These are phyloP conservation scores for Drosophila sp. DNA, from an alignment of 1,140 invertebrate genomes.

Conservation along the genomic window DNA sequence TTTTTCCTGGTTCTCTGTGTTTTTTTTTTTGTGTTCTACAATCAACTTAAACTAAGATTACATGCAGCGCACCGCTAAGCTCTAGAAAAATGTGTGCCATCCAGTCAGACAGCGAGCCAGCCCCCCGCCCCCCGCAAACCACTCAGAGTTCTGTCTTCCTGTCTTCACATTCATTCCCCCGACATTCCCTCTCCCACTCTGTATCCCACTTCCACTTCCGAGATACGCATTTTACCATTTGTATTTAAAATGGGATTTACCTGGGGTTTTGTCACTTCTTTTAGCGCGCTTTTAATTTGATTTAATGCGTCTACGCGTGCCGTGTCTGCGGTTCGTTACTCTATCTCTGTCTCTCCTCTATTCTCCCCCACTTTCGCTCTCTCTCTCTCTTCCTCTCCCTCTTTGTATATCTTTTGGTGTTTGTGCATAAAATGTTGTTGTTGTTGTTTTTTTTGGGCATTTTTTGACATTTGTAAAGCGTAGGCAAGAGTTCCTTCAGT, in stretches of 20 bases:
- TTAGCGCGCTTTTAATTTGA: constrained; percentile 79
- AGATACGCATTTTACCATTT: constrained; percentile 64
- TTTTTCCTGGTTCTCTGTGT: not conserved
- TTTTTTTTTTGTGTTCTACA: constrained; percentile 55
- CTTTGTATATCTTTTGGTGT: constrained; percentile 23
- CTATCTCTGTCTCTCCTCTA: not conserved
- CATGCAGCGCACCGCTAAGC: constrained; percentile 69
- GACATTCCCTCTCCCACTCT: not conserved
- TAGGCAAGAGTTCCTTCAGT: constrained; percentile 24
- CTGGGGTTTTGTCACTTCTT: constrained; percentile 79
- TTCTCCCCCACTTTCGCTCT: not conserved
- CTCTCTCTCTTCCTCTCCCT: constrained; percentile 18
- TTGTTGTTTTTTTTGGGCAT: constrained; percentile 37
- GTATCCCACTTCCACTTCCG: constrained; percentile 15
- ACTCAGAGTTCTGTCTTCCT: constrained; percentile 31
- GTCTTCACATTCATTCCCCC: constrained; percentile 16
- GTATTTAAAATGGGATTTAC: constrained; percentile 80
- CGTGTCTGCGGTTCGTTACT: constrained; percentile 35
- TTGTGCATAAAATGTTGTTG: constrained; percentile 49
- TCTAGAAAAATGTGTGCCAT: constrained; percentile 67
- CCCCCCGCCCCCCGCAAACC: constrained; percentile 27
- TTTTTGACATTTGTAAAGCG: constrained; percentile 43
- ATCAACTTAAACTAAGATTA: constrained; percentile 82
- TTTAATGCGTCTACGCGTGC: constrained; percentile 78
- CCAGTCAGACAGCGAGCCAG: constrained; percentile 17